A percentile compares a stretch with the other conserved stretches of the same genome.
Conservation (phyloP, 2,888 invertebrate genomes). For the Synergus itoensis region DNA sequence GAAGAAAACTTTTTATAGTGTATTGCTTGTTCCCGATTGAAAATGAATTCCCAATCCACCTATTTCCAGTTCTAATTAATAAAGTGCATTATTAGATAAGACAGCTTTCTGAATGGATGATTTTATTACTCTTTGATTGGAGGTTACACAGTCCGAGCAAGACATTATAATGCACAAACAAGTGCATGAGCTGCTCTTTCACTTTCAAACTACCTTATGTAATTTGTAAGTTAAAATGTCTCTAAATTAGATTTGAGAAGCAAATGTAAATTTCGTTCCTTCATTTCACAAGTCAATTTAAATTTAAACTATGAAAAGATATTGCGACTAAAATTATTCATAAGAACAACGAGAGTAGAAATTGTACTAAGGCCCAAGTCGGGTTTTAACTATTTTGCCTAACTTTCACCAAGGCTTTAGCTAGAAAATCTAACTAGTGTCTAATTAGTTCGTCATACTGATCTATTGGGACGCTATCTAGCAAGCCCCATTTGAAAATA, state of each 20-base stretch:
- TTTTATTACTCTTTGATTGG: conserved; percentile 36
- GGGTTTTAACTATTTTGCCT: too few relatives aligned
- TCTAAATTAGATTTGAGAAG: conserved; percentile 19
- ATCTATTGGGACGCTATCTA: too few relatives aligned
- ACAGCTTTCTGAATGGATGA: conserved; percentile 33
- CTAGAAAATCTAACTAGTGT: too few relatives aligned
- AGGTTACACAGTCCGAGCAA: conserved; percentile 11
- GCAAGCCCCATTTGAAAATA: too few relatives aligned
- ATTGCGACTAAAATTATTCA: too few relatives aligned
- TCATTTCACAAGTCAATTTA: background rate
- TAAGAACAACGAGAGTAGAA: too few relatives aligned
- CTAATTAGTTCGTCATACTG: too few relatives aligned
- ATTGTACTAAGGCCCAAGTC: too few relatives aligned
- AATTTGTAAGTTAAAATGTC: conserved; percentile 21
- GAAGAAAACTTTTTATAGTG: too few relatives aligned
- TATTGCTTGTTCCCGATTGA: background rate
- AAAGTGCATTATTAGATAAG: conserved; percentile 14
- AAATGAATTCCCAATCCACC: background rate
- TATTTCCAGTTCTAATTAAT: conserved; percentile 13
- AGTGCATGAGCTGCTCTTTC: conserved; percentile 19
- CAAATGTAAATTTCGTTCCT: conserved; percentile 6
- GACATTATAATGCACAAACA: conserved; percentile 24
- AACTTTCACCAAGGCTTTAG: too few relatives aligned
- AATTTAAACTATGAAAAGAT: background rate
- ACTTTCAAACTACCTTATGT: conserved; percentile 31